phyloP scores from a whole-genome alignment of 2,888 invertebrate genomes.

The Clusia tigrina region DNA sequence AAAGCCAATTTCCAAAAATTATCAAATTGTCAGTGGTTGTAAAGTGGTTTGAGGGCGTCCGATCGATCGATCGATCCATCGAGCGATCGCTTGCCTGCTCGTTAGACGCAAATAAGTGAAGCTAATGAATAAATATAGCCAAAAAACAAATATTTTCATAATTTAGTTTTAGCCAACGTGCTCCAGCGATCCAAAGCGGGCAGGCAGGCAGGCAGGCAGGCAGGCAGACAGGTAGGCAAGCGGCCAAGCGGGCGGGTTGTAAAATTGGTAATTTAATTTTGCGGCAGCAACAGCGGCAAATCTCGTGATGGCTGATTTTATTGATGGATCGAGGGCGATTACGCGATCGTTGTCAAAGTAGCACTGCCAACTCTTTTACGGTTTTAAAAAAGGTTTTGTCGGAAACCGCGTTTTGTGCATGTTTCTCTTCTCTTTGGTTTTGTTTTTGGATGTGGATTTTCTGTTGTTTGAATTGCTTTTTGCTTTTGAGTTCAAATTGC shows the following conservation, averaged over 20 bases:
- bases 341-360: conserved; percentile 58
- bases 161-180: conserved; percentile 4
- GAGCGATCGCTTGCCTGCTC: too few relatives aligned
- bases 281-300: conserved; percentile 38
- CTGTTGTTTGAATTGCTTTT: conserved; percentile 8
- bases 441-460: conserved; percentile 6
- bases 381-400: conserved; percentile 33
- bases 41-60: conserved; percentile 53
- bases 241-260: conserved; percentile 30
- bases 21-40: conserved; percentile 55
- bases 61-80: too few relatives aligned
- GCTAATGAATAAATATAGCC: conserved; percentile 18
- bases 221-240: neutral
- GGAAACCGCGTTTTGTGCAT: conserved; percentile 10
- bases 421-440: conserved; percentile 19
- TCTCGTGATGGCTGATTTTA: conserved; percentile 62
- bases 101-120: conserved; percentile 50
- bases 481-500: conserved; percentile 41
- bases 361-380: conserved; percentile 1
- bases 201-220: neutral
- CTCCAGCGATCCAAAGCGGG: conserved; percentile 28
- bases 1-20: neutral
- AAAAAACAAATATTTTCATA: conserved; percentile 51
- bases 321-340: conserved; percentile 63
- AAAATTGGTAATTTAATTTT: conserved; percentile 46